Percentiles rank a stretch among this genome's conserved stretches.
Conservation (phyloP, 35 echinoderm and acorn worm genomes). For the Strongylocentrotus purpuratus region DNA sequence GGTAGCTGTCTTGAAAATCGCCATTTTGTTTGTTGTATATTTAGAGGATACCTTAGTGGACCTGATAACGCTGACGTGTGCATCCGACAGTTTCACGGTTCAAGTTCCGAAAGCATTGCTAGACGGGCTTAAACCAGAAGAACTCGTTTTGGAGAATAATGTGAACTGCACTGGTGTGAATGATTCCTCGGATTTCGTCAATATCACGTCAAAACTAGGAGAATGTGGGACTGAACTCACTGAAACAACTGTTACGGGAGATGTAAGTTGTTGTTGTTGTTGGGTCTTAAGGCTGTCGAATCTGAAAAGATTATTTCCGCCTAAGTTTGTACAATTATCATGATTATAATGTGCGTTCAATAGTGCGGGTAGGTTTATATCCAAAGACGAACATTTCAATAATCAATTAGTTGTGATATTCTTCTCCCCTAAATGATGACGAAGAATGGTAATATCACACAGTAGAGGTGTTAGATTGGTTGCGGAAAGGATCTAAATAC, state of each 20-base stretch:
- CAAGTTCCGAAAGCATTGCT: neutral
- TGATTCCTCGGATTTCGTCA: neutral
- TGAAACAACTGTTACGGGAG: neutral
- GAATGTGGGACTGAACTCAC: neutral
- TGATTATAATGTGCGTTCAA: too few relatives aligned
- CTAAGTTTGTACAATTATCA: too few relatives aligned
- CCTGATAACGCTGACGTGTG: neutral
- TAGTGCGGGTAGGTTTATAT: too few relatives aligned
- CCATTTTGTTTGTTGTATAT: neutral
- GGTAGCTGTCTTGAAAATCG: too few relatives aligned
- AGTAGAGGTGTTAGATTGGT: too few relatives aligned
- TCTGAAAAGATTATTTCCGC: too few relatives aligned
- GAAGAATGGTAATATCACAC: too few relatives aligned
- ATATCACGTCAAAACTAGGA: neutral
- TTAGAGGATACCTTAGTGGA: neutral
- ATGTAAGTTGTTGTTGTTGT: neutral
- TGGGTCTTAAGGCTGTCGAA: too few relatives aligned
- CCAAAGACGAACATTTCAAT: too few relatives aligned
- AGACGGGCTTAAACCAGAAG: neutral
- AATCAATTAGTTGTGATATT: too few relatives aligned
- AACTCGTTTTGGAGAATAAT: neutral
- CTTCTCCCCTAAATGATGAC: too few relatives aligned
- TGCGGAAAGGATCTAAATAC: too few relatives aligned
- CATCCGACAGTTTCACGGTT: conserved; percentile 8
- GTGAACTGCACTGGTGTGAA: conserved; percentile 7